phyloP scores from a whole-genome alignment of 2,113 vertebrate genomes.

The Xiphophorus hellerii region DNA sequence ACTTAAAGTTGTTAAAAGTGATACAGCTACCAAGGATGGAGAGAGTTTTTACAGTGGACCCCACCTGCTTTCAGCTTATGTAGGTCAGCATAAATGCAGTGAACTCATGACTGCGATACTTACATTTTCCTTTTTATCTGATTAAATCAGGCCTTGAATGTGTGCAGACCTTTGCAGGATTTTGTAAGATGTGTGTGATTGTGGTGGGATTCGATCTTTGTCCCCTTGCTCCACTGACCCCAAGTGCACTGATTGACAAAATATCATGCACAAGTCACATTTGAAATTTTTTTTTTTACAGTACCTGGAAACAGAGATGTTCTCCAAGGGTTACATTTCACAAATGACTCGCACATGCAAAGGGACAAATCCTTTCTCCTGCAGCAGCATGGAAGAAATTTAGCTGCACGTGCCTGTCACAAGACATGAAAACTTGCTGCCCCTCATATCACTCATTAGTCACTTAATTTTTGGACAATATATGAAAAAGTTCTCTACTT shows the following conservation, averaged over 20 bases:
- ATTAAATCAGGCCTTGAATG: neutral
- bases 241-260: neutral
- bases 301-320: neutral
- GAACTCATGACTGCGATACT: neutral
- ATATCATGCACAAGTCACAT: neutral
- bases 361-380: neutral
- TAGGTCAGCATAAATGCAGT: neutral
- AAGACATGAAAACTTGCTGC: constrained; percentile 51
- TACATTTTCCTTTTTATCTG: neutral
- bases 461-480: constrained; percentile 14
- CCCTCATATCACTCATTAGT: constrained; percentile 53
- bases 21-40: too few species aligned
- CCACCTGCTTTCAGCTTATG: neutral
- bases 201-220: constrained; percentile 53
- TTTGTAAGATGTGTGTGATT: constrained; percentile 49
- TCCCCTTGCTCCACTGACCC: constrained; percentile 30
- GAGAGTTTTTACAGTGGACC: too few species aligned
- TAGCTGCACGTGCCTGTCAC: constrained; percentile 65
- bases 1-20: neutral
- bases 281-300: neutral
- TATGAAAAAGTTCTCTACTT: neutral
- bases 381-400: neutral
- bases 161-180: constrained; percentile 17
- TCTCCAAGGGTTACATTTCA: neutral
- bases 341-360: neutral